A percentile compares a stretch with the other conserved stretches of the same genome.
phyloP scores from a whole-genome alignment of 2,888 invertebrate species.

The Neoscelio sp. region DNA sequence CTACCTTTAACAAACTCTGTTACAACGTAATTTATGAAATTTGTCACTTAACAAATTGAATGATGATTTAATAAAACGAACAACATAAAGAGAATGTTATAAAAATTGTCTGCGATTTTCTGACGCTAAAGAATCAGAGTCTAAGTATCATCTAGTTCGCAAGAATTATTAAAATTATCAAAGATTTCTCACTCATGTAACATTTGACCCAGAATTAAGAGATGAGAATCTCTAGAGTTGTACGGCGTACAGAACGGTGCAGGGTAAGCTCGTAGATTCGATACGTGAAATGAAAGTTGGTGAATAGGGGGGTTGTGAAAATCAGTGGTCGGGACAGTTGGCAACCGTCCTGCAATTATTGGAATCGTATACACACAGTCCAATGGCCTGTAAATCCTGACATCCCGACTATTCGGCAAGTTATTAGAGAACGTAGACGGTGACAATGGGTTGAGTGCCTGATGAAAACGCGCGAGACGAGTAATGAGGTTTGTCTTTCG shows the following conservation, averaged over 20 bases:
- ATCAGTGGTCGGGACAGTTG: slow-evolving; percentile 77
- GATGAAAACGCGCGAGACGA: slow-evolving; percentile 60
- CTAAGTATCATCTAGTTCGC: slow-evolving; percentile 7
- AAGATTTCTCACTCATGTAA: slow-evolving; percentile 11
- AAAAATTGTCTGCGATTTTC: no score
- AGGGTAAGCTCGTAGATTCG: slow-evolving; percentile 35
- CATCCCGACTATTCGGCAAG: slow-evolving; percentile 71
- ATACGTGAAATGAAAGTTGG: slow-evolving; percentile 72
- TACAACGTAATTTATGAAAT: no score
- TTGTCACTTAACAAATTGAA: no score
- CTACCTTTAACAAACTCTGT: no score
- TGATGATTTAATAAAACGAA: no score
- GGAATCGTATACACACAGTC: slow-evolving; percentile 69
- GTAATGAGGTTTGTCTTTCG: slow-evolving; percentile 43
- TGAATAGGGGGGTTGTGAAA: slow-evolving; percentile 70
- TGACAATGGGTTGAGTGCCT: slow-evolving; percentile 60
- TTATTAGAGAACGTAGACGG: slow-evolving; percentile 63
- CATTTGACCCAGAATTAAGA: slow-evolving; percentile 58
- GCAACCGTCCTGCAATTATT: slow-evolving; percentile 77
- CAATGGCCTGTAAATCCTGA: slow-evolving; percentile 67
- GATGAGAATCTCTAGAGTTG: slow-evolving; percentile 54
- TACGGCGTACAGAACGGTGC: slow-evolving; percentile 19
- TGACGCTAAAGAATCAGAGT: no score
- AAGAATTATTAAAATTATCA: slow-evolving; percentile 6
- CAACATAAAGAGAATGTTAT: no score